Base-by-base conservation (phyloP, 2,113 vertebrate species). In the Pontoporia blainvillei region DNA sequence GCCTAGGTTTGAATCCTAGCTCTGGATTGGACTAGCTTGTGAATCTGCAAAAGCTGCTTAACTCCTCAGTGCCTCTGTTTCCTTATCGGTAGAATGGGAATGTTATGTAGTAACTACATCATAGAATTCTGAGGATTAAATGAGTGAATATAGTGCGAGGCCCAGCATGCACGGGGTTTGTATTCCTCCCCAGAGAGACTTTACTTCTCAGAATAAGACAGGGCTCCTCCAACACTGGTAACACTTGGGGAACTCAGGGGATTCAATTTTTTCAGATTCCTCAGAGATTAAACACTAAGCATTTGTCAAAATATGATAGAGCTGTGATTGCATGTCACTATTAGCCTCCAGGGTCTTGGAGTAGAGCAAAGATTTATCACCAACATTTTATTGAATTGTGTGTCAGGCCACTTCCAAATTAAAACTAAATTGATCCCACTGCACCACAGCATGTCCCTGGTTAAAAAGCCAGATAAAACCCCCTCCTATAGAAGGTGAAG, bases 101-200 rank as follows among this genome's bases (percentile, higher is more conserved):
- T 34, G 14, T 72, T 2, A 46, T 2, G 0, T 88, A 31, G 8
- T 8, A 52, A 41, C 12, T 76, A 7, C 31, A 7, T 59, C 2
- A 29, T 23, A 39, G 9, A 62, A 81, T 57, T 67, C 7, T 62
- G 27, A 62, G 39, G 62, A 29, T 8, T 86, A 8, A 44, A 31
- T 59, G 82, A 72, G 3, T 36, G 36, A 61, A 44, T 6, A 5
- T 39, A 20, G 27, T 25, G 7, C 13, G 5, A 15, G 31, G 52
- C 8, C 41, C 5, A 34, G 27, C 34, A 13, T 3, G 15, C 1
- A 1, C 1, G 11, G 17, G 14, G 6, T 36, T 8, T 0, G 1
- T 3, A 12, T 41, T 54, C 5, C 8, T 57, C 44, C 49, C 18
- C 6, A 8, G 34, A 10, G 44, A 54, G 1, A 25, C 21, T 23